These are phyloP conservation scores for Sarcophilus harrisii DNA, from an alignment of 2,797 vertebrate genomes.

Conservation along the genomic window DNA sequence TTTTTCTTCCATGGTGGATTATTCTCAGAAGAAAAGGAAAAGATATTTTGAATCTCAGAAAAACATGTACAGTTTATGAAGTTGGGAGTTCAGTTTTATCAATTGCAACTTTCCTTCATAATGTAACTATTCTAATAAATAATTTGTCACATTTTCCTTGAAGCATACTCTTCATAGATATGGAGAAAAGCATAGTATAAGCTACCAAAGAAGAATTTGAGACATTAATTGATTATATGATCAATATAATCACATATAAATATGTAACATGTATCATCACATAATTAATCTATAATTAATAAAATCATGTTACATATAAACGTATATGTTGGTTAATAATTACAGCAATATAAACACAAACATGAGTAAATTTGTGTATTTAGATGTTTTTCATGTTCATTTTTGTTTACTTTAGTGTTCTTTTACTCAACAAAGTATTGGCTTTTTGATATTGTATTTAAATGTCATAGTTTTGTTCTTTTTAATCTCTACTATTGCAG, in stretches of 20 bases:
- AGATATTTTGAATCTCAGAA: not conserved
- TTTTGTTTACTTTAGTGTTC: constrained; percentile 9
- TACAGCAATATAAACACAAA: not conserved
- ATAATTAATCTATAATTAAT: not conserved
- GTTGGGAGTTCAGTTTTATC: not conserved
- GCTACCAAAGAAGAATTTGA: not conserved
- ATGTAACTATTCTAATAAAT: not conserved
- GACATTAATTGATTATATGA: not conserved
- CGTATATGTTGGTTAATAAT: no score
- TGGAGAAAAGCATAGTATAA: not conserved
- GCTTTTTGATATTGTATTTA: constrained; percentile 25
- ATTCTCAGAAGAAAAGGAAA: no score
- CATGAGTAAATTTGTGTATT: not conserved
- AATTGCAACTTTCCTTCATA: not conserved
- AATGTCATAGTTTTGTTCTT: constrained; percentile 57
- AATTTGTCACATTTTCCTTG: not conserved
- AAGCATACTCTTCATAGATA: not conserved
- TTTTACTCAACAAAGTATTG: constrained; percentile 59
- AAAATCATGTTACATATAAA: not conserved
- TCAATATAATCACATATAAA: not conserved
- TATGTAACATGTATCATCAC: not conserved
- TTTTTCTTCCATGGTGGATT: no score
- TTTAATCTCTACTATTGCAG: constrained; percentile 7
- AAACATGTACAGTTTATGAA: not conserved
- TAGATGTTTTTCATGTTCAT: constrained; percentile 23